phyloP scores from a whole-genome alignment of 2,113 vertebrate species.

The Galeopterus variegatus region DNA sequence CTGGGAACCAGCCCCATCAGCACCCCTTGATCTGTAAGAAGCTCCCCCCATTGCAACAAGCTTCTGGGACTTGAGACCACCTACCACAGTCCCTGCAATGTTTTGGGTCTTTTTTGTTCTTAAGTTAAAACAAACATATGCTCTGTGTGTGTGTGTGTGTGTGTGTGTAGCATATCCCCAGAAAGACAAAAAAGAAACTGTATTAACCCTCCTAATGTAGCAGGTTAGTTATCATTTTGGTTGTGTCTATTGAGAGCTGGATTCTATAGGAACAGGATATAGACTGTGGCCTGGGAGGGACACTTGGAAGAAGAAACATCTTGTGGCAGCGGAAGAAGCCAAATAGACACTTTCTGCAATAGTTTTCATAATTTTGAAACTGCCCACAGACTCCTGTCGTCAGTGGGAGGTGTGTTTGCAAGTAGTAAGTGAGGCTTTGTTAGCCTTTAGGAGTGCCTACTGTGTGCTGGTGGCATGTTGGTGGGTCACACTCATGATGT shows the following conservation, averaged over 20 bases:
- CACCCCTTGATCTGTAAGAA: not conserved
- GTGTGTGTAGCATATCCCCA: not conserved
- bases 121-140: not conserved
- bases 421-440: not conserved
- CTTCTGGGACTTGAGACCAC: not conserved
- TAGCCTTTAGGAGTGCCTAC: not conserved
- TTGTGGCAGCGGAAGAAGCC: not conserved
- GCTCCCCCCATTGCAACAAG: no score
- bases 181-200: not conserved
- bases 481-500: fast-evolving
- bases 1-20: not conserved
- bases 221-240: not conserved
- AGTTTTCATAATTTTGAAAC: not conserved
- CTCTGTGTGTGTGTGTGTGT: not conserved
- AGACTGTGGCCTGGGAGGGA: not conserved
- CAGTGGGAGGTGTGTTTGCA: not conserved
- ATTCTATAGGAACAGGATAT: fast-evolving
- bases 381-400: not conserved
- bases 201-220: not conserved
- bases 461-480: not conserved
- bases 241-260: not conserved
- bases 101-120: not conserved
- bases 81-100: not conserved
- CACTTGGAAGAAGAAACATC: not conserved
- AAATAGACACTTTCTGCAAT: not conserved